Evolutionary conservation across 2,113 vertebrate species (phyloP).

Genomic region (Struthidea cinerea): DNA sequence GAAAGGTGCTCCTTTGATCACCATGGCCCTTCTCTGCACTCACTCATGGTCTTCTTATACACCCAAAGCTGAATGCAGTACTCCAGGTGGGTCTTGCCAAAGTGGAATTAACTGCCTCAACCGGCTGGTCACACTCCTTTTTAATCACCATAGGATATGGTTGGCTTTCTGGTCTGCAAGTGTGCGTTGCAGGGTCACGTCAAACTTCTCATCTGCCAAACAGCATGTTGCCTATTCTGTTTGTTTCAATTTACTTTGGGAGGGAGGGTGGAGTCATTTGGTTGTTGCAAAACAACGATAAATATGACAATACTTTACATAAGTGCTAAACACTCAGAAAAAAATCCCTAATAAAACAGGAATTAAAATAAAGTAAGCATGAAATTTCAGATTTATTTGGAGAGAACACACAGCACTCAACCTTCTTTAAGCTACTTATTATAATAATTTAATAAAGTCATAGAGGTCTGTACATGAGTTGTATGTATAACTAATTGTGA

Average conservation of each 20-base stretch:
- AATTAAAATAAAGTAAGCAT: not conserved
- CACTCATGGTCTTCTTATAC: not conserved
- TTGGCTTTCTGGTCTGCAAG: not conserved
- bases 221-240: not conserved
- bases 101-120: not conserved
- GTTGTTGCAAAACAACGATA: not conserved
- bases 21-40: accelerated
- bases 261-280: not conserved
- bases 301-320: not conserved
- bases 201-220: not conserved
- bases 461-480: not conserved
- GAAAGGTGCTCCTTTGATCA: not conserved
- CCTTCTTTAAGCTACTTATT: not conserved
- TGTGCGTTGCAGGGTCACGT: accelerated
- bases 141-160: not conserved
- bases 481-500: not conserved
- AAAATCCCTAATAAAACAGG: not conserved
- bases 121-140: not conserved
- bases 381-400: not conserved
- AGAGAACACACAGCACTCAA: not conserved
- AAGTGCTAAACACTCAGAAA: not conserved
- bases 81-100: not conserved
- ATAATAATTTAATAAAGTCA: not conserved
- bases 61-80: not conserved
- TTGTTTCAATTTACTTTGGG: not conserved